phyloP scores from a whole-genome alignment of 2,888 invertebrate genomes.

The Atrina japonica region DNA sequence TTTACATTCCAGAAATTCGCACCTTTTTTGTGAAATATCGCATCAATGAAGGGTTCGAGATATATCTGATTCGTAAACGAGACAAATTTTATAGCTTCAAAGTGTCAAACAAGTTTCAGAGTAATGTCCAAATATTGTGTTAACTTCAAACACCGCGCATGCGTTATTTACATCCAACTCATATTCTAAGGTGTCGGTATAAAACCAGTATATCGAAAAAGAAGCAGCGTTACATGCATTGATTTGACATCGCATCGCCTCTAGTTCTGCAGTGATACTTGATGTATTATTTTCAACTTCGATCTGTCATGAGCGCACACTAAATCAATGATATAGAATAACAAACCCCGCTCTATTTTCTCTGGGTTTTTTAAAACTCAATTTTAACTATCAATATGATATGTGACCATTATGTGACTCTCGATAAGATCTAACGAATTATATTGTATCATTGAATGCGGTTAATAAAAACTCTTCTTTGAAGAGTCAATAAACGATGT shows the following conservation, averaged over 20 bases:
- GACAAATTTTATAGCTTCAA: too few relatives aligned
- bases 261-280: constrained; percentile 1
- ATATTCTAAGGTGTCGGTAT: neutral
- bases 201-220: neutral
- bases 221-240: neutral
- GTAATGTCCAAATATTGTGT: neutral
- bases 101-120: too few relatives aligned
- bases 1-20: too few relatives aligned
- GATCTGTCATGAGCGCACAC: constrained; percentile 17
- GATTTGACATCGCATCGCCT: constrained; percentile 8
- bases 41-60: too few relatives aligned
- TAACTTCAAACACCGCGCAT: constrained; percentile 1
- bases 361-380: neutral
- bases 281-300: constrained; percentile 5
- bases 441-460: too few relatives aligned
- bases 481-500: too few relatives aligned
- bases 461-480: too few relatives aligned
- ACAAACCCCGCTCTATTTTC: neutral
- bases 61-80: too few relatives aligned
- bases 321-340: constrained; percentile 1
- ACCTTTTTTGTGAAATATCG: too few relatives aligned
- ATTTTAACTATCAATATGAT: too few relatives aligned
- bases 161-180: constrained; percentile 4
- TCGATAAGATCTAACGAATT: too few relatives aligned
- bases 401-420: too few relatives aligned